Evolutionary conservation across 2,113 vertebrate genomes (phyloP), one percentile per base, ranked within the genome.

Genomic region (Anguilla rostrata): DNA sequence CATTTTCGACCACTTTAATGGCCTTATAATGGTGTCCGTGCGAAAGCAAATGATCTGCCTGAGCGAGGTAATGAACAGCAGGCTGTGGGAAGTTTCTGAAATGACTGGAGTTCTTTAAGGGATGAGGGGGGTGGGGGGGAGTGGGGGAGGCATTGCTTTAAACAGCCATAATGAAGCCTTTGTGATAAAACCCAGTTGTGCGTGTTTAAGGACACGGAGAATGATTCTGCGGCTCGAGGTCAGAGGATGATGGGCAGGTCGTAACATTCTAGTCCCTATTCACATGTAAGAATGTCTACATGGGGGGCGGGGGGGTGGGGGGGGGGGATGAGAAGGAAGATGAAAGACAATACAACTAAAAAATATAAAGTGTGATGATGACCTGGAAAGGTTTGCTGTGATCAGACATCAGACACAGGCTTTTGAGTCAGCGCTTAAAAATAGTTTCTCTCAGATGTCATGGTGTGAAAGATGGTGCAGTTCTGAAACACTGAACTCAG

Each of bases 21-120:
- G 84, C 43, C 75, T 85, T 57, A 79, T 85, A 79, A 85, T 85
- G 16, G 75, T 29, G 39, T 80, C 46, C n/a, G 39, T 40, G 43
- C 34, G 56, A 85, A 66, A 85, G 71, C 75, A 46, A 78, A 85
- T 12, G 34, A 63, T 39, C 75, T 79, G 39, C 78, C 16, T 39
- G 81, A 16, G 41, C 46, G 39, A 11, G 15, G 75, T 85, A 80
- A 79, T 85, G 29, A 85, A 79, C 22, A 79, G 75, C 29, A 39
- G 46, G 5, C 46, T 39, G 34, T n/a, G 40, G 20, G 29, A 53
- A 85, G 49, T 41, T 41, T 39, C 39, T 22, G 22, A 14, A 11
- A 53, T 53, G 12, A 11, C 49, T 53, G 49, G 40, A 22, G 18
- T 53, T 20, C 22, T 22, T 29, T 34, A 49, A 46, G 5, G 22